Conservation (phyloP, 2,797 vertebrate species). For the Spondyliosoma cantharus region DNA sequence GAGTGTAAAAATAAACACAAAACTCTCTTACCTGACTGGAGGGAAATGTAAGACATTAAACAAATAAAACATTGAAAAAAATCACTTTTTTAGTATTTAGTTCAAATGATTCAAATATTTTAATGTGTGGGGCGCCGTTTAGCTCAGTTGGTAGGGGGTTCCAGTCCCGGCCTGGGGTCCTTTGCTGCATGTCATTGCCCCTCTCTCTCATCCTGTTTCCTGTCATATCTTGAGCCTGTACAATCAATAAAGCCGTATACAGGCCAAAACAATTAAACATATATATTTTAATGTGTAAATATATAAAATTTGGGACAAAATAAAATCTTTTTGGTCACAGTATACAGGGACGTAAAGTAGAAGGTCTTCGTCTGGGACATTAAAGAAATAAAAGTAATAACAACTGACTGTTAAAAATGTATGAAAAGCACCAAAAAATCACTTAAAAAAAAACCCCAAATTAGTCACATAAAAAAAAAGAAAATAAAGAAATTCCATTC, state of each 20-base stretch:
- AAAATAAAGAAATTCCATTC: too few relatives aligned
- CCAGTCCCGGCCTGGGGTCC: too few relatives aligned
- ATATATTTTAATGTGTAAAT: constrained; percentile 1
- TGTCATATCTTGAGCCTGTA: too few relatives aligned
- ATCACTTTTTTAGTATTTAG: constrained; percentile 12
- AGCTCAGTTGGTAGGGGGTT: too few relatives aligned
- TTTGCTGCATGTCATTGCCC: too few relatives aligned
- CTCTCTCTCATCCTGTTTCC: too few relatives aligned
- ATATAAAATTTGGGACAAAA: constrained; percentile 5
- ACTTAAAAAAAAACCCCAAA: neutral
- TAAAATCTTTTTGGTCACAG: neutral
- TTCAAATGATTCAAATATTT: constrained; percentile 24
- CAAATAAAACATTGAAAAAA: constrained; percentile 6
- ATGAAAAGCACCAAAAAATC: constrained; percentile 12
- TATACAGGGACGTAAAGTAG: neutral
- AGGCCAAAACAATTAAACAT: too few relatives aligned
- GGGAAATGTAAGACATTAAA: neutral
- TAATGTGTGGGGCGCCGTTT: too few relatives aligned
- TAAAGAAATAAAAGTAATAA: neutral
- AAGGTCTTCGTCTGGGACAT: neutral
- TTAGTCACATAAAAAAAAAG: constrained; percentile 18
- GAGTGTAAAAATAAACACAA: neutral
- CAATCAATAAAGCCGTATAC: too few relatives aligned
- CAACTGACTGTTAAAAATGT: neutral
- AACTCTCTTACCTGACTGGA: neutral